Evolutionary conservation across 2,113 vertebrate species (phyloP), one percentile per base, ranked within the genome.

Genomic region (Podarcis cretensis): DNA sequence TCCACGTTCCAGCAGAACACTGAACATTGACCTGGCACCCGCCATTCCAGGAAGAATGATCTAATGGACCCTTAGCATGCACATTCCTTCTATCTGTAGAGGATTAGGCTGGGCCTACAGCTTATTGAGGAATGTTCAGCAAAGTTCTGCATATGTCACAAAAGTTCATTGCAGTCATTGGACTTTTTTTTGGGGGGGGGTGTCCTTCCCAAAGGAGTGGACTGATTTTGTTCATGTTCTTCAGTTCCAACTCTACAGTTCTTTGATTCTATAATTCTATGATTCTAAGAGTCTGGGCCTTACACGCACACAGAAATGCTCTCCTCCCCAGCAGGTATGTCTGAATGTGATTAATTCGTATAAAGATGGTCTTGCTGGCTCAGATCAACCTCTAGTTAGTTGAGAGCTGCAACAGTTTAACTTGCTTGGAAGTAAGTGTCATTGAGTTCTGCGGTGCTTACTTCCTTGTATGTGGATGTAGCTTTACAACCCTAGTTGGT

Each of bases 11-110:
- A 88, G 32, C 87, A 48, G 57, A 83, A 76, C 69, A 82, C 27
- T 66, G 80, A 66, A 59, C 40, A 12, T 88, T 88, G 80, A 88
- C 87, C 87, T 30, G 20, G 23, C 21, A 66, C 6, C 37, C 59
- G 65, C 37, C 30, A 35, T 88, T 88, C 81, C 71, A 59, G 20
- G 69, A 76, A 76, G 80, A 77, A 77, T 88, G 68, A 77, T 83
- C 87, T 88, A 65, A 82, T 76, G 30, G 66, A 48, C 27, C 37
- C 81, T 83, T 83, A 68, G 87, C 59, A 68, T 13, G 14, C n/a
- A 77, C 87, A 88, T 88, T 88, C 59, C 68, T 88, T 37, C 74
- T 83, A n/a, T 76, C 74, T 37, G 35, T 54, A 66, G 32, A 73
- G 74, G 18, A 40, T 35, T 40, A 37, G 54, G 43, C 66, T 81